Conservation (phyloP, 2,797 vertebrate species). For the Nannoperca obscura region DNA sequence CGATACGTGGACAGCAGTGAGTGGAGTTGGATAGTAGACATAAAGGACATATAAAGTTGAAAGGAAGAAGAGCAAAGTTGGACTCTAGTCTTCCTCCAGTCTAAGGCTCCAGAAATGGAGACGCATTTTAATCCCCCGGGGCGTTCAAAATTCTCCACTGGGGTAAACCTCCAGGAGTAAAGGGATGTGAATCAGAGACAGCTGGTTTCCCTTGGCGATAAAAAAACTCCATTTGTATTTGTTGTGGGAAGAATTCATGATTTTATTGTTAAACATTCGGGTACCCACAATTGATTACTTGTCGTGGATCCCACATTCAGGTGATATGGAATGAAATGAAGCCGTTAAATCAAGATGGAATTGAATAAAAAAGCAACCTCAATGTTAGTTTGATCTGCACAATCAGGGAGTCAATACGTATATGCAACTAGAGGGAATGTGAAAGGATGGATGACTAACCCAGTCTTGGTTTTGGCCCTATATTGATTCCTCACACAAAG, state of each 20-base stretch:
- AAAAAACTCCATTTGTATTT: constrained; percentile 13
- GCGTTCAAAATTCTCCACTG: constrained; percentile 30
- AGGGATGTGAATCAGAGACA: constrained; percentile 17
- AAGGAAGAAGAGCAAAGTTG: constrained; percentile 20
- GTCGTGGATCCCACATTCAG: constrained; percentile 48
- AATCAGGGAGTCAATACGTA: constrained; percentile 1
- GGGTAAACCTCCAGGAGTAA: constrained; percentile 16
- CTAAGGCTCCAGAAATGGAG: constrained; percentile 11
- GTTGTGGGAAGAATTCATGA: not conserved
- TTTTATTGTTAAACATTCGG: constrained; percentile 16
- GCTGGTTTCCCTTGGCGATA: constrained; percentile 16
- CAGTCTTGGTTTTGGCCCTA: constrained; percentile 42
- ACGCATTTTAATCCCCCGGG: not conserved
- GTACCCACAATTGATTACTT: constrained; percentile 63
- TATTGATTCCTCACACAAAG: constrained; percentile 28
- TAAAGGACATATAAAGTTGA: constrained; percentile 17
- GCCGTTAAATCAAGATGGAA: constrained; percentile 30
- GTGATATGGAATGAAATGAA: constrained; percentile 69
- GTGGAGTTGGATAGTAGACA: constrained; percentile 36
- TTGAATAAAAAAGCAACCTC: constrained; percentile 25
- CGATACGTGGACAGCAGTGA: constrained; percentile 35
- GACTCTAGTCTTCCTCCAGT: constrained; percentile 25
- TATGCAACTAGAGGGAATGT: constrained; percentile 50
- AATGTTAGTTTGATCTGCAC: constrained; percentile 29
- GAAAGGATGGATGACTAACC: constrained; percentile 42